phyloP scores from a whole-genome alignment of 2,113 vertebrate genomes.

The Callospermophilus lateralis region DNA sequence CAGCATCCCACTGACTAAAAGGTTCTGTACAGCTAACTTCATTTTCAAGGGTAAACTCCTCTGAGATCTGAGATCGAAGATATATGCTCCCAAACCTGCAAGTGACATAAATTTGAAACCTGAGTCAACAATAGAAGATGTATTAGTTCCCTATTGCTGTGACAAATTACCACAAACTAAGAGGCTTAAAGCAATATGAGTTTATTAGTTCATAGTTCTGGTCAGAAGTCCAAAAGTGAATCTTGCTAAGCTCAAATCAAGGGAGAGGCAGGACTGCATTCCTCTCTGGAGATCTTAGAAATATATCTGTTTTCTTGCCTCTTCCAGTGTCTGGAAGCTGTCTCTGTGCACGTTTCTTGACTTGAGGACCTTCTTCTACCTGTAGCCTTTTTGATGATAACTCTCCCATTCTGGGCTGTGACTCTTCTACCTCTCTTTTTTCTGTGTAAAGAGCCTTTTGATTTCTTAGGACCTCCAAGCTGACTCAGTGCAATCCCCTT shows the following conservation, averaged over 20 bases:
- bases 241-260: background rate
- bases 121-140: background rate
- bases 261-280: background rate
- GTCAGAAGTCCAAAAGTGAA: background rate
- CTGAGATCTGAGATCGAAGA: background rate
- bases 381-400: background rate
- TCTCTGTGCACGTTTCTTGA: background rate
- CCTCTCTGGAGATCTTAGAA: background rate
- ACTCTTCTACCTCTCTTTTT: too few relatives aligned
- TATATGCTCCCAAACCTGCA: background rate
- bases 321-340: background rate
- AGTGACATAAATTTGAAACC: background rate
- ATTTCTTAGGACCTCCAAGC: background rate
- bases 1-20: background rate
- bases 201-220: background rate
- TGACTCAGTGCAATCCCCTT: background rate
- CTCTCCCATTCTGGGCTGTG: background rate
- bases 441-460: background rate
- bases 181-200: background rate
- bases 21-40: background rate
- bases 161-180: background rate
- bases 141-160: background rate
- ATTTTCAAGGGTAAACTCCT: background rate
- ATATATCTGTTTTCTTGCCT: background rate
- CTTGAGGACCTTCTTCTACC: background rate